Evolutionary conservation across 1,140 invertebrate species (phyloP), one percentile per base, ranked within the genome.

Genomic region (Drosophila nasuta): DNA sequence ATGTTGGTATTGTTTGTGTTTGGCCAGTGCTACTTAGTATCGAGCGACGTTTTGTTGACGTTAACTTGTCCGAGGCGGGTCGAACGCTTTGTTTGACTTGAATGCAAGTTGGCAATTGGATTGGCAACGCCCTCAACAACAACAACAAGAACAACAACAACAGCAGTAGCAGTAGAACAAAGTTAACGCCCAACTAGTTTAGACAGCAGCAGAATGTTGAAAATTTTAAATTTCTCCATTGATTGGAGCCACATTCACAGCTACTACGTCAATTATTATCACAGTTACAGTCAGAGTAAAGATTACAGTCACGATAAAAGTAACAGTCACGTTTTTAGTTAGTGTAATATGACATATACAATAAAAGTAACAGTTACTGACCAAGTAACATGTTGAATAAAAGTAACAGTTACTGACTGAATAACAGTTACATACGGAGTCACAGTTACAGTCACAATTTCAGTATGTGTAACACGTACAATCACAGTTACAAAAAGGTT

Each of bases 31-130:
- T 68, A 82, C 77, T 72, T 70, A 85, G 75, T 83, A 82, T 76
- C 71, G 71, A 65, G 35, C 70, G 59, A 46, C 60, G 43, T 66
- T 46, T 35, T 79, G 76, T 82, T 79, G 75, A 75, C 81, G 43
- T 68, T 69, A 62, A 51, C 70, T 66, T 79, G 79, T 69, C 68
- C 62, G 52, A 57, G 59, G 67, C 60, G 33, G 49, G 30, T 43
- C 20, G 58, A 76, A 45, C 64, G 66, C 54, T 28, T 76, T 66
- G 63, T 79, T 79, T 76, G 58, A 59, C 54, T 87, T 88, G 63
- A 71, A 69, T 88, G 77, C 74, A 80, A 88, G 83, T 88, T 87
- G 73, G 83, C 77, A 83, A 83, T 88, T 88, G 77, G 70, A 83
- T 75, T 56, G 68, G 73, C 69, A 76, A 77, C 85, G 83, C 80